Percentiles rank a stretch among this genome's conserved stretches.
Evolutionary conservation across 2,888 invertebrate genomes (phyloP).

Genomic region (Nemotelus pantherinus): DNA sequence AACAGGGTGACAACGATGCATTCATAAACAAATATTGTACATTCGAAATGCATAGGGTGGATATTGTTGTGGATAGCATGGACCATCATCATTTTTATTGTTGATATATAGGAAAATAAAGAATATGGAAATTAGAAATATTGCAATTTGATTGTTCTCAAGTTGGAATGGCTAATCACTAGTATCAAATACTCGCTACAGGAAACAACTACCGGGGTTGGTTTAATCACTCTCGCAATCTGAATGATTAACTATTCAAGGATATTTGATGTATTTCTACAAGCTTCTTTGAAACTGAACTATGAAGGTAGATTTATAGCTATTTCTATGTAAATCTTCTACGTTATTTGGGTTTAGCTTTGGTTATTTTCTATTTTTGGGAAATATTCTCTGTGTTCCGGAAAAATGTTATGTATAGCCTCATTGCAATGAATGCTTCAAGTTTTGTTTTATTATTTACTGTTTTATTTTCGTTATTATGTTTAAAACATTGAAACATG

Average conservation of each 20-base stretch:
- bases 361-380: neutral
- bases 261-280: too few species aligned
- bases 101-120: constrained; percentile 19
- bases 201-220: too few species aligned
- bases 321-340: too few species aligned
- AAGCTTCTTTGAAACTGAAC: too few species aligned
- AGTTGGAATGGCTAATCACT: too few species aligned
- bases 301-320: too few species aligned
- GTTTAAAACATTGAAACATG: constrained; percentile 25
- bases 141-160: neutral
- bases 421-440: neutral
- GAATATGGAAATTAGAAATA: constrained; percentile 29
- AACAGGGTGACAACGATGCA: constrained; percentile 10
- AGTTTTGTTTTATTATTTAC: neutral
- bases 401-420: too few species aligned
- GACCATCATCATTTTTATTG: constrained; percentile 43
- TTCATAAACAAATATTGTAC: constrained; percentile 20
- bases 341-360: neutral
- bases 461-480: neutral
- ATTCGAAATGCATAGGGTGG: constrained; percentile 27
- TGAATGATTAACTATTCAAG: too few species aligned
- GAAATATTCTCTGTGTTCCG: too few species aligned
- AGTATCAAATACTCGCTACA: too few species aligned
- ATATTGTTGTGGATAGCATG: constrained; percentile 34
- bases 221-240: too few species aligned